A percentile compares a stretch with the other conserved stretches of the same genome.
Evolutionary conservation across 2,888 invertebrate genomes (phyloP).

Genomic region (Lordiphosa andalusiaca): DNA sequence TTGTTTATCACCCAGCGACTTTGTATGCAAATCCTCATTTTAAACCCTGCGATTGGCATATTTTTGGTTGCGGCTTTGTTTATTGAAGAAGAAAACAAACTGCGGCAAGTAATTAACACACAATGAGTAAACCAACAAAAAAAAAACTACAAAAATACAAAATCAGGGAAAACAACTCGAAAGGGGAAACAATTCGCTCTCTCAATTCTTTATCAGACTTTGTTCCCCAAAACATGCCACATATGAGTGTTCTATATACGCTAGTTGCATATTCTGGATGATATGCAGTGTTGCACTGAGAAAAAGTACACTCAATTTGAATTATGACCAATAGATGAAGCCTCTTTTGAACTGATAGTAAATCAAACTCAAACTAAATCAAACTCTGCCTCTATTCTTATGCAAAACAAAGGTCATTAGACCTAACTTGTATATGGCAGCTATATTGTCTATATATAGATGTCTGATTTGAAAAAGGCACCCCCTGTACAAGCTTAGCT

Average conservation of each 20-base stretch:
- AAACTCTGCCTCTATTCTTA: too few relatives aligned
- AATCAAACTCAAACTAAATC: too few relatives aligned
- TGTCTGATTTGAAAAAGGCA: too few relatives aligned
- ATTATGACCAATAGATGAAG: too few relatives aligned
- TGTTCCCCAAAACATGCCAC: not conserved
- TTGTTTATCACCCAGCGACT: conserved; percentile 53
- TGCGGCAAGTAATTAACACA: conserved; percentile 34
- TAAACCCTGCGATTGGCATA: conserved; percentile 16
- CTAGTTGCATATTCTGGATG: not conserved
- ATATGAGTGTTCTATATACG: too few relatives aligned
- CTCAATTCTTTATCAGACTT: conserved; percentile 1
- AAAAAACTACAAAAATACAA: not conserved
- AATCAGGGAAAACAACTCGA: not conserved
- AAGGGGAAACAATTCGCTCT: not conserved
- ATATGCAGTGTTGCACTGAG: not conserved
- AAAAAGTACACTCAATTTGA: too few relatives aligned
- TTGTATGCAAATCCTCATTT: conserved; percentile 60
- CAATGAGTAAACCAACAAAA: conserved; percentile 31
- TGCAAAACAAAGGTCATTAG: too few relatives aligned
- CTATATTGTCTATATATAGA: too few relatives aligned
- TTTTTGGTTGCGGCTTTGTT: conserved; percentile 13
- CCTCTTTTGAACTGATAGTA: too few relatives aligned
- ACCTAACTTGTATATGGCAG: too few relatives aligned
- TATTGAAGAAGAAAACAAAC: conserved; percentile 16
- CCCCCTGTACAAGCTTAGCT: too few relatives aligned